Evolutionary conservation across 2,888 invertebrate genomes (phyloP), one percentile per base, ranked within the genome.

Genomic region (Aromia moschata): DNA sequence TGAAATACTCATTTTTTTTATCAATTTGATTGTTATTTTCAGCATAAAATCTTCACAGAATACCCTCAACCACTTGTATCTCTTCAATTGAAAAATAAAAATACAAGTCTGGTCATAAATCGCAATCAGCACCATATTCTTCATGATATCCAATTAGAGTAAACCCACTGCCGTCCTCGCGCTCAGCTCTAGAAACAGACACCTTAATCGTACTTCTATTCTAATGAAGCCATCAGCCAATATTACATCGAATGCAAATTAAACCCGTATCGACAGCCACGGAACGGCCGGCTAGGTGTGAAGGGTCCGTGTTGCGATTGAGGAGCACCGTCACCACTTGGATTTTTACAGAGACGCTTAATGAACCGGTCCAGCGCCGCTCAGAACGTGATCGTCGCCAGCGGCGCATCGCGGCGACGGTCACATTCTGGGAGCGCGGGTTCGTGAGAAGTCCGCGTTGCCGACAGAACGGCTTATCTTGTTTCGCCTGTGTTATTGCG

Each of bases 401-500:
- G 25, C 38, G 46, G 37, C 10, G 30, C 7, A 16, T 40, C 15
- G 14, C 31, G 15, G 37, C 37, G 38, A 30, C 40, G 41, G 18
- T 44, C 61, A 63, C 60, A 53, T 45, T 66, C 68, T 67, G 62
- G 60, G 59, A 62, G 67, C 61, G 67, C 72, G 58, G 69, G 70
- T 74, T 73, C 74, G 74, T 74, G 74, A 74, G 74, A 69, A 72
- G 71, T 67, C 67, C 68, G 65, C 69, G 69, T 70, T 72, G 69
- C 64, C 70, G 67, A 67, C 70, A 73, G 73, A 74, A 74, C 72
- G 76, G 70, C 74, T 75, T 74, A 75, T 74, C 74, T 74, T 74
- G 74, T 74, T 76, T 71, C 70, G 68, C 65, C 68, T 70, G 68
- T 72, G 71, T 74, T 74, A 73, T 71, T 74, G 73, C 73, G 70